These are phyloP conservation scores for Cyanistes caeruleus DNA, from an alignment of 2,113 vertebrate species.

Conservation along the genomic window DNA sequence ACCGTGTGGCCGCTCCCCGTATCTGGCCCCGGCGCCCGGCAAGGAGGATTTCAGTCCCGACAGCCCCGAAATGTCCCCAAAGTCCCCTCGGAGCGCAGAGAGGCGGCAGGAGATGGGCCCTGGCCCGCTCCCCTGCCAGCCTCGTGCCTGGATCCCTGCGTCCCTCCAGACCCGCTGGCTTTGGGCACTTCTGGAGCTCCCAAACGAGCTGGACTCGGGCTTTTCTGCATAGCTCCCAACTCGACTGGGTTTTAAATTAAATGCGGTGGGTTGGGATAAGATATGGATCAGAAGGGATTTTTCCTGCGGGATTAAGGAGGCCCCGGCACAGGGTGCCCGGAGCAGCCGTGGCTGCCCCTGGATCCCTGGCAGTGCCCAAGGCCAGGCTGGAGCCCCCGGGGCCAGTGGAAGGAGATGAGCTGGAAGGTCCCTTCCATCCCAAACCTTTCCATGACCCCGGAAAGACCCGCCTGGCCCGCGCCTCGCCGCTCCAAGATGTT, in stretches of 20 bases:
- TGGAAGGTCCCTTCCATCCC: neutral
- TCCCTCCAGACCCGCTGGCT: neutral
- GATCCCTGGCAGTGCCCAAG: too few species aligned
- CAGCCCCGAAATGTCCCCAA: neutral
- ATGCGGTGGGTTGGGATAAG: rapidly evolving
- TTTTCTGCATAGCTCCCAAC: too few species aligned
- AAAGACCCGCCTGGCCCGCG: neutral
- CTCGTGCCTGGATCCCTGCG: neutral
- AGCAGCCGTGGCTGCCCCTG: neutral
- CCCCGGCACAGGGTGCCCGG: neutral
- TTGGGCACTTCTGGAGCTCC: rapidly evolving
- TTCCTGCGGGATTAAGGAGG: rapidly evolving
- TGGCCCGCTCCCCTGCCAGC: neutral
- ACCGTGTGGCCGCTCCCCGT: slow-evolving; percentile 66
- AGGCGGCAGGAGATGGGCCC: too few species aligned
- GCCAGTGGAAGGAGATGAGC: rapidly evolving
- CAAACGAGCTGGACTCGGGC: neutral
- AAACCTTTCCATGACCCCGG: neutral
- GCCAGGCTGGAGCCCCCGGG: neutral
- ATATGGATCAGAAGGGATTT: too few species aligned
- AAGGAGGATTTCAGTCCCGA: rapidly evolving
- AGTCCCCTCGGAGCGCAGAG: rapidly evolving
- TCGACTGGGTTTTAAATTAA: neutral
- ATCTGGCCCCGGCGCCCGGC: neutral
- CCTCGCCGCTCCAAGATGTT: rapidly evolving